Base-by-base conservation (phyloP, 2,888 invertebrate species). In the Temnothorax unifasciatus region DNA sequence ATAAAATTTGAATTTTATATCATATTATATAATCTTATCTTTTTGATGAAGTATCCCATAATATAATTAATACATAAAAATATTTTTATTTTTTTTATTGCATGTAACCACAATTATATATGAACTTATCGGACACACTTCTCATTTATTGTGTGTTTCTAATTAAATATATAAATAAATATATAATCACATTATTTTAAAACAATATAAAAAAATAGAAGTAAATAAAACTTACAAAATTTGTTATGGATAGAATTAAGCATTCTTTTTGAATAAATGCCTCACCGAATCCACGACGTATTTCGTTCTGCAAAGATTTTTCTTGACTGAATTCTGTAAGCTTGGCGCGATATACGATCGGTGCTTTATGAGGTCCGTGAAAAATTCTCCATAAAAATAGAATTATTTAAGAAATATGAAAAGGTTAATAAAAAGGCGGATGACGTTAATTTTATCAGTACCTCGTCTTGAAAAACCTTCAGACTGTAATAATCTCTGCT, bases 401-500 rank as follows among this genome's bases (percentile, higher is more conserved):
- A 84, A 90, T 92, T 77, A 94, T 89, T 94, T 94, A 84, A 9
- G 50, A 83, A 81, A 66, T 57, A 3, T 8, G 9, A 47, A 25
- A 29, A 25, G 34, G 34, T 61, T 74, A 82, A 59, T 59, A 77
- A 69, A 79, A 34, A 41, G 1, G 29, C 15, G 29, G 11, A 38
- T 25, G 9, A 34, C 34, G 11, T 64, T 13, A 41, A 66, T 59
- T 44, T 83, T 38, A 63, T 73, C 25, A 59, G 64, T 81, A 94
- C 94, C 92, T 94, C 89, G 82, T 93, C 87, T 9, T 87, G 68
- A 41, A 91, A 74, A 82, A 94, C 89, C 88, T 88, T 93, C 9
- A 94, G 87, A 25, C 92, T 94, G 89, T 93, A 94, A 79, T 94
- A 94, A 82, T 94, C 94, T 89, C 94, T 92, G 86, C 93, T 94